These are phyloP conservation scores for Neodiprion pinetum DNA, from an alignment of 1,140 invertebrate genomes.

Conservation along the genomic window DNA sequence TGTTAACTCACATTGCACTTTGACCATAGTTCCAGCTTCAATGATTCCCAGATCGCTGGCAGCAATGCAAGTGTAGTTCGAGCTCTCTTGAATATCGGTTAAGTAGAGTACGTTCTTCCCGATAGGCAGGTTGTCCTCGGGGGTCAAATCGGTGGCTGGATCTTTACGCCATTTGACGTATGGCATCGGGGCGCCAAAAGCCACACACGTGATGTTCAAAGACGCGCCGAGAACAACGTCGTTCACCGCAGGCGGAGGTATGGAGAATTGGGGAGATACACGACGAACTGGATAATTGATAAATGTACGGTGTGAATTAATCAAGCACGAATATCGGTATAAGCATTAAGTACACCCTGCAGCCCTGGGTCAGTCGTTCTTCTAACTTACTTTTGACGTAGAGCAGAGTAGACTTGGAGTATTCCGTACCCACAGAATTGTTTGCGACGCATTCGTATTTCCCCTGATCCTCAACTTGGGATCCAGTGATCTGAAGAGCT, in stretches of 20 bases:
- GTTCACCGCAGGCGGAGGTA: slow-evolving; percentile 80
- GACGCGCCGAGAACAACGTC: slow-evolving; percentile 91
- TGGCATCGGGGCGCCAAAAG: slow-evolving; percentile 97
- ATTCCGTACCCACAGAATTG: slow-evolving; percentile 89
- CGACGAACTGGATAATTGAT: slow-evolving; percentile 77
- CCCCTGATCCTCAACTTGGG: slow-evolving; percentile 89
- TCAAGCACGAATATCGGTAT: too few species aligned
- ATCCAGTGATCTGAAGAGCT: slow-evolving; percentile 89
- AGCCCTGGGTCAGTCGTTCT: too few species aligned
- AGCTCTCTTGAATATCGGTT: slow-evolving; percentile 87
- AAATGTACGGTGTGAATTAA: slow-evolving; percentile 30
- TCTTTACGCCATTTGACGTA: slow-evolving; percentile 94
- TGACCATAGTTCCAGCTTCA: slow-evolving; percentile 84
- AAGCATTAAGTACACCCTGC: too few species aligned
- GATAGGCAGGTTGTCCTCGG: slow-evolving; percentile 84
- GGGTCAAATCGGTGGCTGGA: slow-evolving; percentile 78
- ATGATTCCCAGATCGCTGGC: slow-evolving; percentile 93
- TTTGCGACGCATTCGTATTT: slow-evolving; percentile 94
- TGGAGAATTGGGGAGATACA: slow-evolving; percentile 93
- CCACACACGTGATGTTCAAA: slow-evolving; percentile 95
- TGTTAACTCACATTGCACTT: slow-evolving; percentile 89
- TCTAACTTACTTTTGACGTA: slow-evolving; percentile 89
- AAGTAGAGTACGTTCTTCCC: slow-evolving; percentile 87
- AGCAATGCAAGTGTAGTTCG: slow-evolving; percentile 97
- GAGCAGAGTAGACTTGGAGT: slow-evolving; percentile 87